These are phyloP conservation scores for Maconellicoccus hirsutus DNA, from an alignment of 1,140 invertebrate species.

Conservation along the genomic window DNA sequence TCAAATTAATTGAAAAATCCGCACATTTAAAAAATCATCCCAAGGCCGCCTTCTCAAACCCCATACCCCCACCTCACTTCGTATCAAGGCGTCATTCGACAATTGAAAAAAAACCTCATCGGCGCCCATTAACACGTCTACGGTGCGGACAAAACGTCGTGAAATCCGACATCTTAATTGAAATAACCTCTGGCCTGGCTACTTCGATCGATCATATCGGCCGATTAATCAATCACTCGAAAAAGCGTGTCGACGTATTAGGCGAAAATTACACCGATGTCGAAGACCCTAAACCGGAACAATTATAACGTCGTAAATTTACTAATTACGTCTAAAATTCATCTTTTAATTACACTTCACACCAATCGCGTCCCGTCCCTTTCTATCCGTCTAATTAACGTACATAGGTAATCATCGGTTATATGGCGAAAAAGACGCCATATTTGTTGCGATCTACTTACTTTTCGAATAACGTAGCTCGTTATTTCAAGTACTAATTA, in stretches of 20 bases:
- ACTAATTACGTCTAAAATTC: neutral
- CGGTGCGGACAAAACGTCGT: too few relatives aligned
- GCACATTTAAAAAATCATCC: too few relatives aligned
- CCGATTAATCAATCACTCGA: conserved; percentile 2
- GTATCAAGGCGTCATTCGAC: too few relatives aligned
- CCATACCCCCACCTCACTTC: too few relatives aligned
- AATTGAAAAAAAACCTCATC: too few relatives aligned
- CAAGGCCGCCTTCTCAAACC: too few relatives aligned
- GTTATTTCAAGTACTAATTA: conserved; percentile 10
- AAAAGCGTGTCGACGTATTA: too few relatives aligned
- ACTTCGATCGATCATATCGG: neutral
- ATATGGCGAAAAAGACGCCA: neutral
- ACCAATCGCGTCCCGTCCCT: too few relatives aligned
- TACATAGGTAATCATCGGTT: conserved; percentile 8
- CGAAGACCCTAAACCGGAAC: neutral
- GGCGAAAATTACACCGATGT: neutral
- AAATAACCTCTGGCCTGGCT: too few relatives aligned
- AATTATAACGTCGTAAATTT: neutral
- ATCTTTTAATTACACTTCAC: neutral
- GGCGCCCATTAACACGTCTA: too few relatives aligned
- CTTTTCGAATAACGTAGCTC: neutral
- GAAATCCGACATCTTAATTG: too few relatives aligned
- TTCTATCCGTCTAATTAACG: neutral
- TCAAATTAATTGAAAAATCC: too few relatives aligned
- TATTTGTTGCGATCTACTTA: conserved; percentile 9